phyloP scores from a whole-genome alignment of 2,797 vertebrate species.

The Xenops minutus region DNA sequence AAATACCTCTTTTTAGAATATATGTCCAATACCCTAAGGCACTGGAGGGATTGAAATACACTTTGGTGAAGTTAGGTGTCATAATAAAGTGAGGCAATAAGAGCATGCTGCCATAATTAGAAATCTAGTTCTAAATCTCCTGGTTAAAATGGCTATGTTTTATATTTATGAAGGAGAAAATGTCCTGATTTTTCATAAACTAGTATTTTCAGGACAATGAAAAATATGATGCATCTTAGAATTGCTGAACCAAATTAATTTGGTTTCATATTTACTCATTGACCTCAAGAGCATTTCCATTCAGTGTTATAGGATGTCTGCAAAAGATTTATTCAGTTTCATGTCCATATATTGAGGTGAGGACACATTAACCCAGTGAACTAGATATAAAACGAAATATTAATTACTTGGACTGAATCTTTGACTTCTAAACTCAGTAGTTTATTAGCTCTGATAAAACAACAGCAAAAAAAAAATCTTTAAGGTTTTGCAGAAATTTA shows the following conservation, averaged over 20 bases:
- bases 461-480: neutral
- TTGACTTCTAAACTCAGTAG: neutral
- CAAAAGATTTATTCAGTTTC: constrained; percentile 32
- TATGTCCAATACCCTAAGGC: constrained; percentile 58
- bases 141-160: neutral
- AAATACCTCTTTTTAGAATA: constrained; percentile 70
- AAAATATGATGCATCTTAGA: constrained; percentile 18
- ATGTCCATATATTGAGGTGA: neutral
- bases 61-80: constrained; percentile 61
- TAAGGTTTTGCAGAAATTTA: neutral
- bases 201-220: constrained; percentile 18
- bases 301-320: neutral
- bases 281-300: constrained; percentile 13
- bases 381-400: neutral
- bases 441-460: neutral
- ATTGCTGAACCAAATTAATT: constrained; percentile 36
- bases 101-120: constrained; percentile 29
- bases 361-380: neutral
- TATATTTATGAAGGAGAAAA: constrained; percentile 10
- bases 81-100: constrained; percentile 33
- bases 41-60: constrained; percentile 53
- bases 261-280: constrained; percentile 26
- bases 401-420: constrained; percentile 9
- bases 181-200: neutral
- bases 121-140: neutral